Conservation (phyloP, 2,888 invertebrate species). For the Tyria jacobaeae region DNA sequence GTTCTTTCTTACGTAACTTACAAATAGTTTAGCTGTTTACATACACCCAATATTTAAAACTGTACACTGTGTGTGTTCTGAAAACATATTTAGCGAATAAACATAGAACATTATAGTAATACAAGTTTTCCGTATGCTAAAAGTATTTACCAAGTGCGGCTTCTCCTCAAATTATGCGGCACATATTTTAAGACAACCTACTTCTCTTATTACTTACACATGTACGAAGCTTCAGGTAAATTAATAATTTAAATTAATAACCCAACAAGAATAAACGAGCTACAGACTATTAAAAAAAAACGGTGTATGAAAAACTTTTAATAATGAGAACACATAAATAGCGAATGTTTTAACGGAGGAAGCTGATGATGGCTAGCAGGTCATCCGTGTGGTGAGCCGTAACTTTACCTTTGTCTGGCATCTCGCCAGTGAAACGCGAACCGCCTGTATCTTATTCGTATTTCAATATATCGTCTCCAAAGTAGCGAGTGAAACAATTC, state of each 20-base stretch:
- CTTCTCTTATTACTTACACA: not conserved
- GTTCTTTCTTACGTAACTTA: too few relatives aligned
- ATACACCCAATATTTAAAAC: too few relatives aligned
- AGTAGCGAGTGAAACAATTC: constrained; percentile 32
- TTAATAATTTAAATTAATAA: not conserved
- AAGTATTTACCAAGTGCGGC: too few relatives aligned
- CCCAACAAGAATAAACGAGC: not conserved
- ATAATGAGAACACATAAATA: constrained; percentile 16
- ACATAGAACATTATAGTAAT: too few relatives aligned
- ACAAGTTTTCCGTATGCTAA: too few relatives aligned
- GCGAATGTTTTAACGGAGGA: constrained; percentile 28
- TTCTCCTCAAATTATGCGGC: too few relatives aligned
- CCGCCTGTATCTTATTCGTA: constrained; percentile 36
- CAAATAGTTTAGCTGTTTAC: too few relatives aligned
- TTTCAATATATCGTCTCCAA: constrained; percentile 35
- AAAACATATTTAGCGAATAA: too few relatives aligned
- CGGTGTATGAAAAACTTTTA: not conserved
- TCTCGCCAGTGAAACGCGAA: constrained; percentile 34
- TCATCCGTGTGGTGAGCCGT: constrained; percentile 30
- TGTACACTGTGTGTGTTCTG: too few relatives aligned
- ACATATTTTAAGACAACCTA: not conserved
- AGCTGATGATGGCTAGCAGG: constrained; percentile 35
- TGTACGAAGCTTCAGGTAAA: not conserved
- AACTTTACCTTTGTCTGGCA: constrained; percentile 40
- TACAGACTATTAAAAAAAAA: not conserved